Evolutionary conservation across 2,888 invertebrate species (phyloP).

Genomic region (Blastobasis lacticolella): DNA sequence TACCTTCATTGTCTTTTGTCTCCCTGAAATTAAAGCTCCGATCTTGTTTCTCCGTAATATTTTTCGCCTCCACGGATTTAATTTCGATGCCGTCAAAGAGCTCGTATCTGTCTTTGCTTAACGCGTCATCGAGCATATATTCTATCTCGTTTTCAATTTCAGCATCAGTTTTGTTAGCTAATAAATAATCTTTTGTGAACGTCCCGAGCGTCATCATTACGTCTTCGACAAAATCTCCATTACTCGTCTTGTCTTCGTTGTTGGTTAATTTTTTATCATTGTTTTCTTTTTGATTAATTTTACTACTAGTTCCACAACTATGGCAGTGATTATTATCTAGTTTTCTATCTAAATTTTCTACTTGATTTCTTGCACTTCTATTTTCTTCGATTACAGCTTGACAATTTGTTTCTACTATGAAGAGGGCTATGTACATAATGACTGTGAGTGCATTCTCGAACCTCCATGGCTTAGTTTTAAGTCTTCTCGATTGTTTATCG

Average conservation of each 20-base stretch:
- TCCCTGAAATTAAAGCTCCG: constrained; percentile 11
- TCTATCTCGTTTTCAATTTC: constrained; percentile 68
- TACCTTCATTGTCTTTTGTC: constrained; percentile 28
- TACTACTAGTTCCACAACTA: constrained; percentile 58
- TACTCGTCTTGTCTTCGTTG: constrained; percentile 16
- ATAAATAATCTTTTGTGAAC: constrained; percentile 40
- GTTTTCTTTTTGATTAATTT: constrained; percentile 21
- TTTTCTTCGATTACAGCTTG: constrained; percentile 33
- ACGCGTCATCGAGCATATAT: constrained; percentile 71
- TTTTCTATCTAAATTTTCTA: constrained; percentile 45
- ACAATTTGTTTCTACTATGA: constrained; percentile 39
- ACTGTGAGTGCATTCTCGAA: constrained; percentile 34
- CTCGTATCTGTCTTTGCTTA: constrained; percentile 69
- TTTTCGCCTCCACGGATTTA: constrained; percentile 29
- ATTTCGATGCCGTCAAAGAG: constrained; percentile 75
- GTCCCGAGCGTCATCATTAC: constrained; percentile 41
- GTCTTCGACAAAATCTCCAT: constrained; percentile 32
- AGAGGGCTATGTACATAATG: constrained; percentile 41
- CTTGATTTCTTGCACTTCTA: constrained; percentile 46
- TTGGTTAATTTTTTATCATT: constrained; percentile 20
- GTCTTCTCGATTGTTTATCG: constrained; percentile 27
- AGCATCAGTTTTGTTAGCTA: constrained; percentile 48
- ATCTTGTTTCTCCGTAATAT: constrained; percentile 3
- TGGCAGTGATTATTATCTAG: constrained; percentile 61
- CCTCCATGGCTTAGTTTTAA: constrained; percentile 46